Base-by-base conservation (phyloP, 2,797 vertebrate genomes). In the Pseudochaenichthys georgianus region DNA sequence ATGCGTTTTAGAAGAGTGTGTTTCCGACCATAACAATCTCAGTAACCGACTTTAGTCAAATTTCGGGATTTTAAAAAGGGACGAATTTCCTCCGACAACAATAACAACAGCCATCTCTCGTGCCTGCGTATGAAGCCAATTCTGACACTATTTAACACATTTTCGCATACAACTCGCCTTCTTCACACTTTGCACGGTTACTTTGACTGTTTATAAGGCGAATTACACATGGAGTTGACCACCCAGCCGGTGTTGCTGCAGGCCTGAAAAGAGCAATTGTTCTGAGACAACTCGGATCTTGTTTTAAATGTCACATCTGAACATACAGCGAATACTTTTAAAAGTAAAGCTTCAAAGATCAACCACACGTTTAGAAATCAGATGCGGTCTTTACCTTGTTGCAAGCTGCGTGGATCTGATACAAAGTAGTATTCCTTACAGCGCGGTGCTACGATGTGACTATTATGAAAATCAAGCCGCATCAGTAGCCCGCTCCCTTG, bases 401-500 rank as follows among this genome's bases (percentile, higher is more conserved):
- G 68, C 34, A 58, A 73, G 82, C 79, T 61, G 68, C 45, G 75
- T 59, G 72, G 52, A 80, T 81, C 78, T 66, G 57, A 66, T 68
- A 13, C 23, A 83, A 81, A 87, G 77, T 83, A 58, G 52, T 64
- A 75, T 15, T 89, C 80, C 82, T 28, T 42, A 50, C 43, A 67
- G 43, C 76, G 78, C 74, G 76, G 87, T 69, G 84, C 73, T 78
- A 48, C 86, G 80, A 80, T 77, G 89, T 70, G 83, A 89, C 85
- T 92, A 85, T 86, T 91, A 85, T 86, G 90, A 89, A 90, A 92
- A 93, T 85, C 81, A 89, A 84, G 77, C 93, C 93, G 92, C 89
- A 91, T 91, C 87, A 42, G 90, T 88, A 92, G 89, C 87, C 90
- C 87, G 80, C 90, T 93, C 92, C 91, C 92, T 94, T 94, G 94